Conservation (phyloP, 2,797 vertebrate species). For the Lepus townsendii region DNA sequence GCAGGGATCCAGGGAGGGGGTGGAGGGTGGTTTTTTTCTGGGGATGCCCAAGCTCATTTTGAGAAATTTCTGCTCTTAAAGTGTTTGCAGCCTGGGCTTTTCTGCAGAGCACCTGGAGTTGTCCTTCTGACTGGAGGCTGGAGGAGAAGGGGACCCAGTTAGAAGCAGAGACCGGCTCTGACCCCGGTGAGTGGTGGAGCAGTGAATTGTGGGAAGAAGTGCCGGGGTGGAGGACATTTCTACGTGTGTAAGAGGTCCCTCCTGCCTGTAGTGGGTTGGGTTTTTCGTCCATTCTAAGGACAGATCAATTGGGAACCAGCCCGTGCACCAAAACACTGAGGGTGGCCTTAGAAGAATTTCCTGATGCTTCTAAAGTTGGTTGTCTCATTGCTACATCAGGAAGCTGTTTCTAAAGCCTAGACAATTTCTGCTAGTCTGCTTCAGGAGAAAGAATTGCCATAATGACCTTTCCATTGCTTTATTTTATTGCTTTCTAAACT, state of each 20-base stretch:
- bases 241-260: neutral
- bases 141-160: neutral
- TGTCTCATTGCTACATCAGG: constrained; percentile 11
- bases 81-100: neutral
- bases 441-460: neutral
- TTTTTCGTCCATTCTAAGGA: neutral
- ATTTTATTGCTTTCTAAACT: constrained; percentile 42
- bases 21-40: neutral
- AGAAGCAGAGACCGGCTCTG: neutral
- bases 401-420: constrained; percentile 3
- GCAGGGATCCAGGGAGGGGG: neutral
- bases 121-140: neutral
- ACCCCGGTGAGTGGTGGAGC: too few species aligned
- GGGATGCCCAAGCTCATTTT: neutral
- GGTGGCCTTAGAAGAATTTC: neutral
- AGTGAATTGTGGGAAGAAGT: neutral
- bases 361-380: neutral
- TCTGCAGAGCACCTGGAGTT: neutral
- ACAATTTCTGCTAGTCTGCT: neutral
- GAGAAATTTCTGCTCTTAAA: constrained; percentile 15
- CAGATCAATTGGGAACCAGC: neutral
- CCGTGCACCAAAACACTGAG: neutral
- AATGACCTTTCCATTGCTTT: neutral
- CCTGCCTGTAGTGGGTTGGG: neutral
- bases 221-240: neutral